Base-by-base conservation (phyloP, 2,888 invertebrate genomes). In the Acleris cristana region DNA sequence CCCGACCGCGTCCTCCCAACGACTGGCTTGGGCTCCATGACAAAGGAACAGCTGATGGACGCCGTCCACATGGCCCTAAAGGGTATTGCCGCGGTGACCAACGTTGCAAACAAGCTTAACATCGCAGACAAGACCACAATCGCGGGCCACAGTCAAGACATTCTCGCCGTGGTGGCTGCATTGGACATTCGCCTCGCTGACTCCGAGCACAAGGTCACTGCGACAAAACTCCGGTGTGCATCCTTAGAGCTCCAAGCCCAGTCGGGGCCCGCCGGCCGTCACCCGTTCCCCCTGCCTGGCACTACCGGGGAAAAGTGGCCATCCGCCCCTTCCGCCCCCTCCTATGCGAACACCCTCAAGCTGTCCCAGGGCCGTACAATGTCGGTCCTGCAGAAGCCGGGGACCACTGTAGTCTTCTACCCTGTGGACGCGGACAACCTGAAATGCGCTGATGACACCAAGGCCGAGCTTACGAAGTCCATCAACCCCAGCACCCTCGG, bases 321-420 rank as follows among this genome's bases (percentile, higher is more conserved):
- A 21, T n/a, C n/a, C 21, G 21, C 2, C 26, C 3, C 44, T 2
- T 7, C 44, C 3, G 14, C 44, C 44, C 18, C 49, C 0, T 19
- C 16, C 19, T 49, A 49, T 3, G 53, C 30, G 0, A 34, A 10
- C 0, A 19, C 18, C 0, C n/a, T 49, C 1, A 59, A 59, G 14
- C n/a, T 59, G 4, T 14, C 45, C 1, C 5, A n/a, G 14, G n/a
- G n/a, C 14, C 0, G 14, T 1, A 1, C 45, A 1, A 3, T 5
- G 45, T 0, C 5, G 45, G 14, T 14, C 1, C 3, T 2, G 1
- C 14, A 45, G 45, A 12, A 51, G 2, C 44, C 21, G 21, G 72
- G 70, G 2, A 70, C 71, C 0, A 58, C 71, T 0, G 49, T 74
- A 0, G 8, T 68, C 0, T 63, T 74, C 1, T 74, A 74, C 63